Conservation (phyloP, 2,888 invertebrate genomes). For the Mimas tiliae region DNA sequence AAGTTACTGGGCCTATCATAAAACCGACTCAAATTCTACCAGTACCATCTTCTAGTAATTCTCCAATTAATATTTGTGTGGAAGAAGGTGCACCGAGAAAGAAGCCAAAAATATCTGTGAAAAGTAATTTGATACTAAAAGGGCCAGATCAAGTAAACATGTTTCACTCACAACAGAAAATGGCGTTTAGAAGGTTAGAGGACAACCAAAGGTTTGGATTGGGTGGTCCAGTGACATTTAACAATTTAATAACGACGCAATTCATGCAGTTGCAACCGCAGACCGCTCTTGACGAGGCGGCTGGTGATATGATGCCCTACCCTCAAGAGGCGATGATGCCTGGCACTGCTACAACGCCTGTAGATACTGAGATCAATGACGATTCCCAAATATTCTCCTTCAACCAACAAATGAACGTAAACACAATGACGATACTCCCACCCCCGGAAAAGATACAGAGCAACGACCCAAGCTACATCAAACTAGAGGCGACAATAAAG, state of each 20-base stretch:
- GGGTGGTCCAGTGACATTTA: conserved; percentile 73
- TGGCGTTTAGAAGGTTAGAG: conserved; percentile 76
- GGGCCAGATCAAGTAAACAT: conserved; percentile 79
- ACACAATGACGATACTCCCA: conserved; percentile 67
- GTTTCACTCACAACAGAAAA: conserved; percentile 80
- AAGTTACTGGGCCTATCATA: conserved; percentile 75
- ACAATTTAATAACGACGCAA: conserved; percentile 76
- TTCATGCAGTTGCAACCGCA: conserved; percentile 77
- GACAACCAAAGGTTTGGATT: conserved; percentile 75
- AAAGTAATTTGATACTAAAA: conserved; percentile 79
- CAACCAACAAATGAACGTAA: conserved; percentile 72
- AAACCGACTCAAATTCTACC: conserved; percentile 75
- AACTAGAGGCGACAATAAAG: conserved; percentile 75
- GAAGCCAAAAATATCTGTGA: conserved; percentile 81
- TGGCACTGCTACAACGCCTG: conserved; percentile 64
- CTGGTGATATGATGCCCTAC: conserved; percentile 65
- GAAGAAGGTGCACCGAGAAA: conserved; percentile 75
- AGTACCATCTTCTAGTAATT: conserved; percentile 71
- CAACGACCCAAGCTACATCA: conserved; percentile 78
- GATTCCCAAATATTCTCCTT: conserved; percentile 73
- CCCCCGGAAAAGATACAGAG: conserved; percentile 70
- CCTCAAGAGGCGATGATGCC: conserved; percentile 66
- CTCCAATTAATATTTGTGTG: conserved; percentile 62
- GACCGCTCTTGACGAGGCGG: conserved; percentile 68
- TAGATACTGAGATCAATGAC: conserved; percentile 58